phyloP scores from a whole-genome alignment of 2,888 invertebrate genomes.

The Incurvaria masculella region DNA sequence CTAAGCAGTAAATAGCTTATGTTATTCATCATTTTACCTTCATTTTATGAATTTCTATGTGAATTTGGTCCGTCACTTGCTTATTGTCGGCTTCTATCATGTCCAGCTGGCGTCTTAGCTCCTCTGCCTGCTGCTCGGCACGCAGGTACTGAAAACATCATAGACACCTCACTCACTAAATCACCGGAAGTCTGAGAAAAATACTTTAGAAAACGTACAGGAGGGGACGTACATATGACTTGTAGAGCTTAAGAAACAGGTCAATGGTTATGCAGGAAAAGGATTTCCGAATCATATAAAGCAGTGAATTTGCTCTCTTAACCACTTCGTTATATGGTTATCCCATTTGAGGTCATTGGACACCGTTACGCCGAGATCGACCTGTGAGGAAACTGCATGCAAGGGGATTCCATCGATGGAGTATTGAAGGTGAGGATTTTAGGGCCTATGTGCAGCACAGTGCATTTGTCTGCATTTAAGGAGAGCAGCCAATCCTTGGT shows the following conservation, averaged over 20 bases:
- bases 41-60: slow-evolving; percentile 45
- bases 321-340: background rate
- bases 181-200: background rate
- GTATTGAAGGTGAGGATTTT: too few species aligned
- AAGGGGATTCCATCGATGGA: background rate
- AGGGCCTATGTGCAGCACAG: too few species aligned
- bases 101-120: slow-evolving; percentile 34
- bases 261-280: too few species aligned
- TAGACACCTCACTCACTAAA: background rate
- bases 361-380: background rate
- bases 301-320: too few species aligned
- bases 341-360: too few species aligned
- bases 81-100: slow-evolving; percentile 39
- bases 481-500: too few species aligned
- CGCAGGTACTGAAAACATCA: slow-evolving; percentile 33
- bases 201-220: background rate
- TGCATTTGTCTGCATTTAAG: too few species aligned
- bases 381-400: too few species aligned
- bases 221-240: background rate
- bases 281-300: too few species aligned
- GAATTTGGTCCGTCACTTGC: slow-evolving; percentile 45
- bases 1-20: background rate
- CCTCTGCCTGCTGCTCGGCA: slow-evolving; percentile 43
- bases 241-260: too few species aligned
- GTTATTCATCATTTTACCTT: slow-evolving; percentile 31